Base-by-base conservation (phyloP, 1,140 invertebrate species). In the Philopotamus ludificatus region DNA sequence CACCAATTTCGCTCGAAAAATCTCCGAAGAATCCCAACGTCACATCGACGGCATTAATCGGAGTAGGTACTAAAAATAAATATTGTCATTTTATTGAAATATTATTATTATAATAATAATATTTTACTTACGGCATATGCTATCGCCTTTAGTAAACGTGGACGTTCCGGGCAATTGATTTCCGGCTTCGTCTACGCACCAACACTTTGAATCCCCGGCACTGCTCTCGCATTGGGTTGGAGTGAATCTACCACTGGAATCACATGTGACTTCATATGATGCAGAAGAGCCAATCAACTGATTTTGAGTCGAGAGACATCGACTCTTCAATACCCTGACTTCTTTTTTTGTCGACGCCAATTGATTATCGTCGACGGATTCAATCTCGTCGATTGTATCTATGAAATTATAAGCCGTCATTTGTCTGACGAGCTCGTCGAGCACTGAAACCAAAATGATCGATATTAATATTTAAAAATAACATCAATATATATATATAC, bases 161-260 rank as follows among this genome's bases (percentile, higher is more conserved):
- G 85, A 79, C 1, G 84, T 82, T 20, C 85, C 77, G 65, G 84
- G 79, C 1, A 90, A 73, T 67, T 90, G 87, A 76, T 92, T 91
- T 8, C 91, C 91, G 0, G 90, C 89, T 64, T 90, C 89, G 75
- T 94, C 91, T 1, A 93, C 91, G 75, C 91, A 94, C 91, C 91
- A 93, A 74, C 91, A 94, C 21, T 82, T 83, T 1, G 84, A 84
- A 44, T 66, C 47, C 3, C 26, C 34, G 2, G 26, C 26, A 25
- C 21, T 44, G 1, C 84, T 83, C 25, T 85, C 85, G 71, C 91
- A 93, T 72, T 93, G 91, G 0, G 83, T 86, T 0, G 90, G 85
- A 1, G 85, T 79, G 73, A 92, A 93, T 70, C 84, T 82, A 1
- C 90, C 90, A 34, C 82, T 74, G 34, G 77, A 78, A 70, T 90